Base-by-base conservation (phyloP, 2,888 invertebrate genomes). In the Hypselothyrea guttata region DNA sequence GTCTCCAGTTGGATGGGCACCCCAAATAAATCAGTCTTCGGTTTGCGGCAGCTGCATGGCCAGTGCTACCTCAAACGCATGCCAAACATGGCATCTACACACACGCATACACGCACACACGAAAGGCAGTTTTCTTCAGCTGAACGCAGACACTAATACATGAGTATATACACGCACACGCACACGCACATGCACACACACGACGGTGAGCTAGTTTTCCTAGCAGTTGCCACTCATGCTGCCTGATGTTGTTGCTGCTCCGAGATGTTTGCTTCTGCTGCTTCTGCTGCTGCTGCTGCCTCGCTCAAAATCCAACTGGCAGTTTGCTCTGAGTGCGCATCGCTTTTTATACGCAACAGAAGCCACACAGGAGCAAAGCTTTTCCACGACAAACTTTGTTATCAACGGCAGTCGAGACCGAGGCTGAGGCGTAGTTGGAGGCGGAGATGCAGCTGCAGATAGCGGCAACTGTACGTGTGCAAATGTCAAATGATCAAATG, bases 241-340 rank as follows among this genome's bases (percentile, higher is more conserved):
- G 34, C 38, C 41, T 62, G 46, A 1, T 27, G 16, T 35, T 38
- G 53, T 56, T 64, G 52, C 47, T 69, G 47, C 56, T 63, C 51
- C 46, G 22, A 4, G 22, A 22, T 22, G 22, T 22, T 22, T 55
- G 40, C 9, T 54, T 45, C 53, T 34, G 45, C n/a, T 69, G 46
- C 2, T 42, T 30, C 13, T 58, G 45, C 13, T 68, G 65, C 57
- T 84, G 69, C 69, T 64, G 74, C 79, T 82, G 68, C 79, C 84
- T 76, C 85, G 72, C 71, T 82, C 86, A 75, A 70, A 82, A 75
- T 82, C 81, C 87, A 83, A 86, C 84, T 85, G 85, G 85, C 77
- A 73, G 63, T 65, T 51, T 55, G 71, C 68, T 44, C 56, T 46
- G 71, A 65, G 64, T 56, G 63, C 70, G 60, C 75, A 84, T 79